Evolutionary conservation across 2,113 vertebrate species (phyloP), one percentile per base, ranked within the genome.

Genomic region (Archilochus colubris): DNA sequence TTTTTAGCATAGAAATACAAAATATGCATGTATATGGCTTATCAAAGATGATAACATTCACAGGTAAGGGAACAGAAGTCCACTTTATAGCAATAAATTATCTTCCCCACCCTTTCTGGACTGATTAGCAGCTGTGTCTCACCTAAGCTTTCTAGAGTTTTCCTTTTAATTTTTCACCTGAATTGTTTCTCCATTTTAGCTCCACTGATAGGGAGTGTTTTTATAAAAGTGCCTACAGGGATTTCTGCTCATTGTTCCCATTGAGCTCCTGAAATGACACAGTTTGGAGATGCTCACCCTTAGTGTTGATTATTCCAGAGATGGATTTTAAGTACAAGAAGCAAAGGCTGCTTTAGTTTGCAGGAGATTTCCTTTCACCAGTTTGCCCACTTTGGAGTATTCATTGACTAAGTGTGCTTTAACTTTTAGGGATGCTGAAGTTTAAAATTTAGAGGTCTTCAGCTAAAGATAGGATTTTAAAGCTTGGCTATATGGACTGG

Each of bases 21-120:
- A 96, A 92, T 95, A 86, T 93, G 63, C 88, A 57, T 91, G 81
- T 94, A 69, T 94, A 20, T 67, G 50, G 78, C 97, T 98, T 98
- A 98, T 98, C 98, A 82, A 96, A 89, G 76, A 85, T 86, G 97
- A 98, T 98, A 98, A 98, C 97, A 86, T 97, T 97, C 93, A 94
- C 92, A 95, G 74, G 79, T 84, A 97, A 97, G 95, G 97, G 97
- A 98, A 97, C 93, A 70, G 31, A 92, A 97, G 97, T 97, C 96
- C 97, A 97, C 97, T 97, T 97, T 96, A 97, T 96, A 94, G 93
- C 97, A 97, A 97, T 97, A 97, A 97, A 98, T 98, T 97, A 94
- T 97, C 89, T 93, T 94, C 96, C 96, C 98, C 97, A 20, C 98
- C 98, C 97, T 98, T 97, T 48, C 94, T 97, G 74, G 80, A 15